Percentiles rank a stretch among this genome's conserved stretches.
Evolutionary conservation across 2,888 invertebrate genomes (phyloP).

Genomic region (Callyntrura guangdongensis): DNA sequence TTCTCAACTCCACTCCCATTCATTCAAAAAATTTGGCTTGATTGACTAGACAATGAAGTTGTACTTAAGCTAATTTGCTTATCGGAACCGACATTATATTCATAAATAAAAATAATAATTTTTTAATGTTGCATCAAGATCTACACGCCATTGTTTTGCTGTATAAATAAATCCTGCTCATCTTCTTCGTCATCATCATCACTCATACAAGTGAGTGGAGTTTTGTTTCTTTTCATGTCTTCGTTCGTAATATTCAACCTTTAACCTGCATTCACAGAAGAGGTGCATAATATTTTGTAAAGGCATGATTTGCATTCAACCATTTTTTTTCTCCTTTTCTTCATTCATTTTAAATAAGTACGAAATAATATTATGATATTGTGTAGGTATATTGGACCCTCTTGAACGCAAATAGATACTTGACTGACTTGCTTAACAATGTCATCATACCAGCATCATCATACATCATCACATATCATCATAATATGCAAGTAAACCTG

Average conservation of each 20-base stretch:
- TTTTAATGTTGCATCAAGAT: constrained; percentile 32
- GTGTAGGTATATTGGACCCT: background rate
- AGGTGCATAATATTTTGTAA: constrained; percentile 10
- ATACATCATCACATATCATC: constrained; percentile 2
- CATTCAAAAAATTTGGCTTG: constrained; percentile 59
- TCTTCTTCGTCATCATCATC: constrained; percentile 31
- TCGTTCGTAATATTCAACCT: constrained; percentile 38
- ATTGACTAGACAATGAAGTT: constrained; percentile 81
- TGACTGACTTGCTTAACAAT: constrained; percentile 20
- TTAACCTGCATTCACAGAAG: constrained; percentile 25
- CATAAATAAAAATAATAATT: constrained; percentile 60
- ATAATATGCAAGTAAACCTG: constrained; percentile 3
- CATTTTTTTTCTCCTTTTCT: background rate
- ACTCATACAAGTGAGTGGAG: constrained; percentile 28
- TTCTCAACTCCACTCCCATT: constrained; percentile 56
- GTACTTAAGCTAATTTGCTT: constrained; percentile 75
- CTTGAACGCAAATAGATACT: constrained; percentile 7
- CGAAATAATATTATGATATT: background rate
- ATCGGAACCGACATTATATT: constrained; percentile 72
- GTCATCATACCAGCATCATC: background rate
- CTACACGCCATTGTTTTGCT: constrained; percentile 51
- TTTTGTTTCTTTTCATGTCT: background rate
- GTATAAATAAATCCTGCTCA: constrained; percentile 45
- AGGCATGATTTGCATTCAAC: constrained; percentile 23
- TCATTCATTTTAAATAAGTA: background rate